Evolutionary conservation across 2,888 invertebrate species (phyloP).

Genomic region (Timema podura): DNA sequence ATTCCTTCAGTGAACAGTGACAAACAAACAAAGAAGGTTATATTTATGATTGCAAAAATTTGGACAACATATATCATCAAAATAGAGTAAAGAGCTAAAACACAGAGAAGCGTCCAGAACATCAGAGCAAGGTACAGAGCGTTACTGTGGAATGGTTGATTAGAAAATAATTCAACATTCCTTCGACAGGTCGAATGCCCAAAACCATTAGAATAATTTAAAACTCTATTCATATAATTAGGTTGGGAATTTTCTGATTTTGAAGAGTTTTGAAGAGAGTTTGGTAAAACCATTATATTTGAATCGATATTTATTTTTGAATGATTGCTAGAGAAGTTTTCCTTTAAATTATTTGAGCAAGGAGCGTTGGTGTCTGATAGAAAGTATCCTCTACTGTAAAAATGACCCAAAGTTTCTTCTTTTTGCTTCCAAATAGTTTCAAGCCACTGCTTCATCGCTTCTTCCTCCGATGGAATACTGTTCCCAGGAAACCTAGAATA

Average conservation of each 20-base stretch:
- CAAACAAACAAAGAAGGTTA: conserved; percentile 51
- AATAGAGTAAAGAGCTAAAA: conserved; percentile 45
- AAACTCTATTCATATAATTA: too few relatives aligned
- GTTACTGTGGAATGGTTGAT: conserved; percentile 17
- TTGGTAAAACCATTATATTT: background rate
- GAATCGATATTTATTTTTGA: background rate
- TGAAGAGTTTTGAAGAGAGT: too few relatives aligned
- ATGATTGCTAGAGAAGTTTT: background rate
- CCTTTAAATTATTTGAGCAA: conserved; percentile 15
- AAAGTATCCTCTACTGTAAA: conserved; percentile 54
- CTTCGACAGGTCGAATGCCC: too few relatives aligned
- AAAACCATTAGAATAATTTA: too few relatives aligned
- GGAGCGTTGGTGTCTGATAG: conserved; percentile 10
- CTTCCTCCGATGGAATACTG: conserved; percentile 56
- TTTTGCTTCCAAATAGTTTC: conserved; percentile 63
- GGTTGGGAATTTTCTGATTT: too few relatives aligned
- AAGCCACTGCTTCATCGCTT: conserved; percentile 58
- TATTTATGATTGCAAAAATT: conserved; percentile 54
- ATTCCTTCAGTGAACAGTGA: conserved; percentile 56
- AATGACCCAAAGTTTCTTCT: conserved; percentile 57
- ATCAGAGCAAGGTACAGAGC: conserved; percentile 54
- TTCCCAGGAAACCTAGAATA: conserved; percentile 54
- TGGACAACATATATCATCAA: conserved; percentile 48
- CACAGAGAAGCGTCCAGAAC: conserved; percentile 62
- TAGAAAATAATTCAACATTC: too few relatives aligned